Evolutionary conservation across 2,113 vertebrate species (phyloP), one percentile per base, ranked within the genome.

Genomic region (Leptodactylus fuscus): DNA sequence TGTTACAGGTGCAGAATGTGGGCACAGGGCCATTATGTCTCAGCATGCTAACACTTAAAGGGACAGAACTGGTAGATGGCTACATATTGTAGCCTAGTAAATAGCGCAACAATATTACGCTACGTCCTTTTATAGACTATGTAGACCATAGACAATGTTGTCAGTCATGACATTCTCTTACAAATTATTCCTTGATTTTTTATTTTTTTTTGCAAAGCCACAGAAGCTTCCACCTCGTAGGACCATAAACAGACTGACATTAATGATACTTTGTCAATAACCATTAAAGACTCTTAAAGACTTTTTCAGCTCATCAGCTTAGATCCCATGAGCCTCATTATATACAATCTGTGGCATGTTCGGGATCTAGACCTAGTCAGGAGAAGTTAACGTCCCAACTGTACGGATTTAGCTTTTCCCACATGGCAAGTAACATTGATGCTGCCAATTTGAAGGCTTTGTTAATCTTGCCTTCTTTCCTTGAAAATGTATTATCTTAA

Each of bases 231-330:
- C 29, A 29, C 36, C 65, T 85, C 69, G 1, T 44, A 49, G n/a
- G 62, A 79, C 75, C 49, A 69, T 13, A 27, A 79, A 55, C 62
- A 79, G 24, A 27, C 75, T 80, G 48, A 85, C 75, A 85, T 55
- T 76, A 84, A 84, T 71, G 83, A 85, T 80, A 85, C 83, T 85
- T 85, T 85, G 83, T 85, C 83, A 85, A 85, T 85, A 79, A 80
- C 62, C 75, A 55, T 58, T 85, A 79, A 67, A 80, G 58, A 49
- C 38, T 79, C 46, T 79, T 85, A 85, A 85, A 79, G 75, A 79
- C 75, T 79, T 62, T 79, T 85, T 62, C 75, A 80, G 75, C 75
- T 85, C 62, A 79, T 85, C 75, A 85, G 27, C 62, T 55, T 27
- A 22, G 75, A 55, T 85, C 83, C 75, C 83, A 70, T 32, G 62